A percentile compares a stretch with the other conserved stretches of the same genome.
These are phyloP conservation scores for Palythoa heliodiscus DNA, from an alignment of 92 coral and sea anemone species.

Conservation along the genomic window DNA sequence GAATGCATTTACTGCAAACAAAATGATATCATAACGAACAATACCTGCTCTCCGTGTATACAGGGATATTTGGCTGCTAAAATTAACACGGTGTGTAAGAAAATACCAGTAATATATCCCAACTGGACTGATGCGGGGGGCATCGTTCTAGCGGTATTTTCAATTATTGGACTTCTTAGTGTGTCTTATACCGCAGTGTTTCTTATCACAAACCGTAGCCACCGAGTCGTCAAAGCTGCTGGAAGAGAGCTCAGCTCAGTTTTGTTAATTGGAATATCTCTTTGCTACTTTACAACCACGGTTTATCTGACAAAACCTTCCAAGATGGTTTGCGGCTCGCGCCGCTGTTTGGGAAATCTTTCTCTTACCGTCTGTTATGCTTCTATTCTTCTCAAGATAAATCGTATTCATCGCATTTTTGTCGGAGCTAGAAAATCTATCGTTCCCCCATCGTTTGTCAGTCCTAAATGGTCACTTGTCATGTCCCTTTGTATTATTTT, in stretches of 20 bases:
- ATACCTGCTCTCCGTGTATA: slow-evolving; percentile 49
- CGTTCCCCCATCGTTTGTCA: slow-evolving; percentile 26
- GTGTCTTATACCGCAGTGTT: slow-evolving; percentile 28
- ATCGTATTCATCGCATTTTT: slow-evolving; percentile 54
- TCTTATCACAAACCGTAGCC: slow-evolving; percentile 14
- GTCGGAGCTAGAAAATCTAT: slow-evolving; percentile 39
- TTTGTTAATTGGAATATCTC: slow-evolving; percentile 41
- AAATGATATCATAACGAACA: slow-evolving; percentile 45
- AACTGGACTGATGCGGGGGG: slow-evolving; percentile 35
- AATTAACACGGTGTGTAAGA: slow-evolving; percentile 28
- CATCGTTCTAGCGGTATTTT: slow-evolving; percentile 17
- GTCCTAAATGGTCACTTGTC: slow-evolving; percentile 49
- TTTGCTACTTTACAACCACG: slow-evolving; percentile 41
- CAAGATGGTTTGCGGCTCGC: slow-evolving; percentile 36
- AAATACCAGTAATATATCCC: slow-evolving; percentile 39
- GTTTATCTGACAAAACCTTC: slow-evolving; percentile 51
- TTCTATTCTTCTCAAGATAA: slow-evolving; percentile 46
- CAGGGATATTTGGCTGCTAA: slow-evolving; percentile 32
- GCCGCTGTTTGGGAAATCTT: slow-evolving; percentile 44
- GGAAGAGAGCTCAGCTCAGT: slow-evolving; percentile 48
- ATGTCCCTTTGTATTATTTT: slow-evolving; percentile 53
- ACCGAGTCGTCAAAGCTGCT: slow-evolving; percentile 49
- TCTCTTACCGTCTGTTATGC: slow-evolving; percentile 49
- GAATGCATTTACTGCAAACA: slow-evolving; percentile 40
- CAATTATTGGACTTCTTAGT: slow-evolving; percentile 20